These are phyloP conservation scores for Tokudaia muenninki DNA, from an alignment of 2,797 vertebrate species.

Conservation along the genomic window DNA sequence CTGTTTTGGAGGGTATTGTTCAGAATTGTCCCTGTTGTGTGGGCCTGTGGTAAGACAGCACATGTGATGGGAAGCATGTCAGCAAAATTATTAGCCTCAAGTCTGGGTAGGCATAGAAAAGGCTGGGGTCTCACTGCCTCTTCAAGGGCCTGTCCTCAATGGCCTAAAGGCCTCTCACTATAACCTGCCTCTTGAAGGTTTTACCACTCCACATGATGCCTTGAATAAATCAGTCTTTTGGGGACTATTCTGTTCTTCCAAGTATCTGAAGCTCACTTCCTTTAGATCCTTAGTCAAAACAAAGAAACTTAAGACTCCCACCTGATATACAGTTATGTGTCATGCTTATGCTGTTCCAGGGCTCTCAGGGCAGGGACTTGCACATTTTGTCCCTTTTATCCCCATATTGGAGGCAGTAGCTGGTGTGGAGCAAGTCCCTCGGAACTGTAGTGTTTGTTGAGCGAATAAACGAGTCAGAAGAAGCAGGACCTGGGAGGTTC, in stretches of 20 bases:
- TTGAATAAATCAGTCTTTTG: background rate
- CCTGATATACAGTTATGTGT: background rate
- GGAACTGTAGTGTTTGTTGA: background rate
- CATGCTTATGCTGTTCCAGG: background rate
- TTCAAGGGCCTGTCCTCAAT: background rate
- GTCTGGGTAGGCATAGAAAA: background rate
- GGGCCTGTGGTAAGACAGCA: background rate
- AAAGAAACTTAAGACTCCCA: constrained; percentile 10
- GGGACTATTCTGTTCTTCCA: background rate
- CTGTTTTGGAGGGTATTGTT: background rate
- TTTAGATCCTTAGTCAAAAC: constrained; percentile 22
- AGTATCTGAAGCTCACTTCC: background rate
- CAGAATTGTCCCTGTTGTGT: background rate
- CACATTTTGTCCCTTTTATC: constrained; percentile 6
- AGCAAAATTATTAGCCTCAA: background rate
- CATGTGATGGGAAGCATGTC: background rate
- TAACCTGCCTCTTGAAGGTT: background rate
- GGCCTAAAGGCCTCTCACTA: background rate
- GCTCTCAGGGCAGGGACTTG: background rate
- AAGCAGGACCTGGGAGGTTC: constrained; percentile 1
- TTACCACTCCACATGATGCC: background rate
- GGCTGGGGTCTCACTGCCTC: background rate
- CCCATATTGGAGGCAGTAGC: background rate
- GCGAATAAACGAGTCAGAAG: constrained; percentile 16
- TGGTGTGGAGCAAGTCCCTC: background rate